Base-by-base conservation (phyloP, 2,888 invertebrate genomes). In the Drosophila eohydei region DNA sequence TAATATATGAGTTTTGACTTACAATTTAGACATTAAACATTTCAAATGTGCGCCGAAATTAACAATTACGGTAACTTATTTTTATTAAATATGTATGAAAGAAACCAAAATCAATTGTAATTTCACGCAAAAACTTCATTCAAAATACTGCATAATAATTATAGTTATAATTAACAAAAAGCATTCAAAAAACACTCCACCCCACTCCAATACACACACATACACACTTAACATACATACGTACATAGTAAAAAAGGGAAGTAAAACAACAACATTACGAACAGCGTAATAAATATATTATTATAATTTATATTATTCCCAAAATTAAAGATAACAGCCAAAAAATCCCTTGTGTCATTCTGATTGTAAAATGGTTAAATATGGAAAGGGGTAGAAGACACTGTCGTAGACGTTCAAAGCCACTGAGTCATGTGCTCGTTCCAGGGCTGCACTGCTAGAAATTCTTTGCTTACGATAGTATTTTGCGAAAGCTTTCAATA, bases 261-360 rank as follows among this genome's bases (percentile, higher is more conserved):
- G 79, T 84, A 78, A 88, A 88, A 74, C 74, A 88, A 74, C 81
- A 83, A 83, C 79, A 74, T 88, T 83, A 84, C 76, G 68, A 83
- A 74, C 78, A 78, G 74, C 71, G 88, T 87, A 89, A 87, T 88
- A 83, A 74, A 83, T 73, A 77, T 73, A 78, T 88, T 80, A 88
- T 81, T 90, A 87, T 90, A 90, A 90, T 91, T 91, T 91, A 91
- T 91, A 91, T 89, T 89, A 91, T 90, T 90, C 91, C 88, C 87
- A 90, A 89, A 91, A 91, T 85, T 83, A 91, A 90, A 90, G 75
- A 87, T 82, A 83, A 84, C 77, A 84, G 90, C 89, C 89, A 78
- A 88, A 89, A 85, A 7, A 40, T 32, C 40, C 41, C 14, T 55
- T 69, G 61, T 74, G 68, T 73, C 66, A 74, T 69, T 70, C 38